Evolutionary conservation across 1,140 invertebrate species (phyloP), one percentile per base, ranked within the genome.

Genomic region (Campoletis sonorensis): DNA sequence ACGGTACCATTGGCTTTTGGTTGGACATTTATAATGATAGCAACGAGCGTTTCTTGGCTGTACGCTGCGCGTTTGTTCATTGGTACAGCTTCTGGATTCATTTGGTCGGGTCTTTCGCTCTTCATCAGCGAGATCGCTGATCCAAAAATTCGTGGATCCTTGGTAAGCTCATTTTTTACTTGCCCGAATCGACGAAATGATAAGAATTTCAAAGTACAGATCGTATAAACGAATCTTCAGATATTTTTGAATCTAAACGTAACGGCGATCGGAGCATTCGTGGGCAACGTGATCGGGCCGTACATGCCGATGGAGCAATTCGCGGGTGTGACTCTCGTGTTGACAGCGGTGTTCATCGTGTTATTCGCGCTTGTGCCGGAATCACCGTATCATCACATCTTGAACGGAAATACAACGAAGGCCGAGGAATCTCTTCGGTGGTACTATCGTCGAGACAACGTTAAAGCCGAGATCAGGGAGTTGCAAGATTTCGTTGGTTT

Each of bases 71-170:
- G 94, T 81, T 85, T 94, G 45, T 85, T 94, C 5, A 90, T 90
- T 64, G 94, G 94, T 33, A 84, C 94, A 71, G 92, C 90, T 37
- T 89, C 90, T 54, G 94, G 94, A 18, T 90, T 94, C 67, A 87
- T 93, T 15, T 93, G 92, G 85, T 90, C 93, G 0, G 88, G 91
- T 10, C 79, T 92, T 3, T 92, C 94, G 2, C 87, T 94, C 15
- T 92, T 88, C 71, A 72, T 93, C 5, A 92, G 93, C 71, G 94
- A 95, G 90, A 93, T 94, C 10, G 92, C 94, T 0, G 92, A 94
- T 64, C 92, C 93, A 23, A 90, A 90, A 49, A 92, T 94, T 68
- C 90, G 94, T 73, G 94, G 95, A 33, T 89, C 93, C 61, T 85
- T 95, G 83, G 94, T 94, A 80, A 92, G 92, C 90, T 51, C 37